Percentiles rank a stretch among this genome's conserved stretches.
These are phyloP conservation scores for Nycticorax nycticorax DNA, from an alignment of 2,113 vertebrate genomes.

Conservation along the genomic window DNA sequence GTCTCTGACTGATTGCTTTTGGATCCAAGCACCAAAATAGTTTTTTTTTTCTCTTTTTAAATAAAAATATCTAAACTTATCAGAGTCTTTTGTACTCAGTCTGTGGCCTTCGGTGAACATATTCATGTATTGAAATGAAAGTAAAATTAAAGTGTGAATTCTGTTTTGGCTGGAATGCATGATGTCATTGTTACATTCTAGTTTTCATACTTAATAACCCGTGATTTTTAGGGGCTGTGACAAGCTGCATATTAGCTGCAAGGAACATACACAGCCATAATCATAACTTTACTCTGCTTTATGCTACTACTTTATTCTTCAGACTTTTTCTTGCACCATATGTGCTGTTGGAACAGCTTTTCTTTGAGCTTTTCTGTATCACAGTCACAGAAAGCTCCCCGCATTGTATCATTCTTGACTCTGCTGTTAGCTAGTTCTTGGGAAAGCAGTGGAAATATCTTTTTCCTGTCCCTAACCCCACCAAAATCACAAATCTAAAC, in stretches of 20 bases:
- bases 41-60: background rate
- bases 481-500: background rate
- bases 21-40: background rate
- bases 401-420: background rate
- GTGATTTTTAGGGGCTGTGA: slow-evolving; percentile 39
- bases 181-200: background rate
- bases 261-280: background rate
- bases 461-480: background rate
- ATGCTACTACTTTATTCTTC: background rate
- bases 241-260: slow-evolving; percentile 39
- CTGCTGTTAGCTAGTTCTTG: background rate
- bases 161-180: slow-evolving; percentile 5
- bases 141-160: background rate
- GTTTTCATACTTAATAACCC: slow-evolving; percentile 18
- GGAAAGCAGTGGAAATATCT: background rate
- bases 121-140: slow-evolving; percentile 42
- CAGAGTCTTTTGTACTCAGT: background rate
- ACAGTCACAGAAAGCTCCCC: background rate
- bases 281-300: slow-evolving; percentile 2
- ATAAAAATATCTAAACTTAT: background rate
- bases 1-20: background rate
- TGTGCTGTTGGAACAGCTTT: background rate
- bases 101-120: background rate
- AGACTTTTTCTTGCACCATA: background rate
- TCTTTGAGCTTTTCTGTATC: background rate